Conservation (phyloP, 2,888 invertebrate genomes). For the Parnassius glacialis region DNA sequence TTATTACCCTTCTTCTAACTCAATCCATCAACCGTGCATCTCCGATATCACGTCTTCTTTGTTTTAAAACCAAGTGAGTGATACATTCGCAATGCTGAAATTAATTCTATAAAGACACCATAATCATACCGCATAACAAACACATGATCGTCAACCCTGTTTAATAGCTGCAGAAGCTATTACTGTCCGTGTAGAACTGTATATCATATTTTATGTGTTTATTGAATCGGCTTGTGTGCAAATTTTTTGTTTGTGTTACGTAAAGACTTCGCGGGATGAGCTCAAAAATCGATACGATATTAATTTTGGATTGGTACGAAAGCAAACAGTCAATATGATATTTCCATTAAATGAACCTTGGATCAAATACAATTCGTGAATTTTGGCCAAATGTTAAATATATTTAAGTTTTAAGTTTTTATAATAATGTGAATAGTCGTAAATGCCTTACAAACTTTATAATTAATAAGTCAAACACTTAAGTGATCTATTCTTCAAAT, state of each 20-base stretch:
- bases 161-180: constrained; percentile 47
- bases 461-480: constrained; percentile 16
- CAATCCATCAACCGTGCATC: constrained; percentile 19
- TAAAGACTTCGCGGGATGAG: constrained; percentile 51
- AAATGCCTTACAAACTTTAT: no score
- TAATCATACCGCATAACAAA: constrained; percentile 58
- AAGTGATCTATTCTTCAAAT: background rate
- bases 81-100: constrained; percentile 47
- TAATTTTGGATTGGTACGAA: constrained; percentile 26
- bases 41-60: constrained; percentile 12
- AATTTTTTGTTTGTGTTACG: constrained; percentile 54
- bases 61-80: constrained; percentile 27
- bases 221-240: constrained; percentile 36
- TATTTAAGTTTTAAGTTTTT: background rate
- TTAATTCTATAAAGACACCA: constrained; percentile 42
- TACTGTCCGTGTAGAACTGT: constrained; percentile 36
- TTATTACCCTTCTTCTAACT: constrained; percentile 26
- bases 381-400: background rate
- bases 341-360: no score
- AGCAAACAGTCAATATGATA: background rate
- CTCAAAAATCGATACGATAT: constrained; percentile 60
- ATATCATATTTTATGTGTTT: constrained; percentile 31
- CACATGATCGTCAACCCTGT: constrained; percentile 58
- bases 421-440: background rate
- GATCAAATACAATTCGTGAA: no score